Conservation (phyloP, 2,797 vertebrate genomes). For the Amblyopsis hoosieri region DNA sequence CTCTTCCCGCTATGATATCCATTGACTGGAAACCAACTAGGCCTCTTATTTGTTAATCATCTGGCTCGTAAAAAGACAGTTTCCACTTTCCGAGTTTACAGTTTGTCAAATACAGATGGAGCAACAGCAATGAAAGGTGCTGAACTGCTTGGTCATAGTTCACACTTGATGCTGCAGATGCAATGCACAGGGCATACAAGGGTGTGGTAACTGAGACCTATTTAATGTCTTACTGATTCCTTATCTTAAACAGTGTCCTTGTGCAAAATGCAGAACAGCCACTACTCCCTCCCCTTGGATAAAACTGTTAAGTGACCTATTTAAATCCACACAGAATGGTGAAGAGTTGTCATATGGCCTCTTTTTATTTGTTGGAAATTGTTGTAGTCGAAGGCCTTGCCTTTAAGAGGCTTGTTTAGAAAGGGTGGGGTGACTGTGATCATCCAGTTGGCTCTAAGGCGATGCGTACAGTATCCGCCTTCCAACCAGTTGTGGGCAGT, state of each 20-base stretch:
- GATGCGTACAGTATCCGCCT: constrained; percentile 45
- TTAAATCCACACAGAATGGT: neutral
- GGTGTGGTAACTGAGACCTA: no score
- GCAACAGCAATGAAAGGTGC: no score
- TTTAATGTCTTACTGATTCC: no score
- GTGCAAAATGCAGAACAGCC: no score
- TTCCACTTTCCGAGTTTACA: constrained; percentile 1
- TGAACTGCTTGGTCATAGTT: no score
- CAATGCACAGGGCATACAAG: no score
- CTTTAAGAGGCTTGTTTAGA: constrained; percentile 45
- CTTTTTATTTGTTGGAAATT: constrained; percentile 9
- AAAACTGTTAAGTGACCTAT: neutral
- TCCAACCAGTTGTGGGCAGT: constrained; percentile 30
- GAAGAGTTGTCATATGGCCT: constrained; percentile 5
- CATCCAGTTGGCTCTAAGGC: constrained; percentile 43
- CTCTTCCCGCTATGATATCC: constrained; percentile 46
- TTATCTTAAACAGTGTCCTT: no score
- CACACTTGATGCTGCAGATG: no score
- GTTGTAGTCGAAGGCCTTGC: constrained; percentile 20
- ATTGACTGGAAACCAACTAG: constrained; percentile 22
- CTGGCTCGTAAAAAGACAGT: constrained; percentile 26
- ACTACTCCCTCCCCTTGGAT: no score
- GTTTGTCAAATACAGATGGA: no score
- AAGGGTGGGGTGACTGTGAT: constrained; percentile 55
- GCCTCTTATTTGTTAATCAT: constrained; percentile 15